Conservation (phyloP, 1,140 invertebrate species). For the Holcopasites calliopsidis region DNA sequence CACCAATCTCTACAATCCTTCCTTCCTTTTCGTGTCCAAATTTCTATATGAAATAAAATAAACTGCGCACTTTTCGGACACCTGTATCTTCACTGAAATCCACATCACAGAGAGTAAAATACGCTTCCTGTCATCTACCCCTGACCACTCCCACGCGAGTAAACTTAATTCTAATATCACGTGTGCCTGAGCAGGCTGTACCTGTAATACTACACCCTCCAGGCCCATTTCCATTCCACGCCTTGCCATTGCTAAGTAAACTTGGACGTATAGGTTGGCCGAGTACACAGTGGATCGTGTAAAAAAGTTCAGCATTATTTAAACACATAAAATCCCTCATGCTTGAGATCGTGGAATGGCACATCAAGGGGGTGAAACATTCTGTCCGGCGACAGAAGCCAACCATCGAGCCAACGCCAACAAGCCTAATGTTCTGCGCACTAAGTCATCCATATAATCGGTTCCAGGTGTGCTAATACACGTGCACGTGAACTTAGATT, state of each 20-base stretch:
- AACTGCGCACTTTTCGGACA: too few species aligned
- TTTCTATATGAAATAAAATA: too few species aligned
- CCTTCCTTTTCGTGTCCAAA: too few species aligned
- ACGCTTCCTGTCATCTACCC: too few species aligned
- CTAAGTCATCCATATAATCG: constrained; percentile 37
- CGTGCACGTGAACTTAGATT: background rate
- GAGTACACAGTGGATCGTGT: background rate
- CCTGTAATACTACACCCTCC: background rate
- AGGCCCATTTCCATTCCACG: constrained; percentile 1
- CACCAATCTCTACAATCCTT: too few species aligned
- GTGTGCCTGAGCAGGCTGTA: background rate
- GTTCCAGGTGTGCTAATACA: constrained; percentile 26
- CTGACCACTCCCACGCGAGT: background rate
- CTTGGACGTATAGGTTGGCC: background rate
- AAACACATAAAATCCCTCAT: background rate
- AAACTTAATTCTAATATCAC: background rate
- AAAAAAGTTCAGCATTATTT: constrained; percentile 44
- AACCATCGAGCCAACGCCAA: background rate
- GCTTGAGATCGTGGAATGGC: background rate
- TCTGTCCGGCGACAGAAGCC: background rate
- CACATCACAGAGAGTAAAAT: too few species aligned
- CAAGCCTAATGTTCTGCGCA: constrained; percentile 1
- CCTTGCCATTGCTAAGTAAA: constrained; percentile 17
- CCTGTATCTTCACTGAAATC: too few species aligned
- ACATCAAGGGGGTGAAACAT: background rate